phyloP scores from a whole-genome alignment of 2,797 vertebrate genomes.

The Buphagus erythrorhynchus region DNA sequence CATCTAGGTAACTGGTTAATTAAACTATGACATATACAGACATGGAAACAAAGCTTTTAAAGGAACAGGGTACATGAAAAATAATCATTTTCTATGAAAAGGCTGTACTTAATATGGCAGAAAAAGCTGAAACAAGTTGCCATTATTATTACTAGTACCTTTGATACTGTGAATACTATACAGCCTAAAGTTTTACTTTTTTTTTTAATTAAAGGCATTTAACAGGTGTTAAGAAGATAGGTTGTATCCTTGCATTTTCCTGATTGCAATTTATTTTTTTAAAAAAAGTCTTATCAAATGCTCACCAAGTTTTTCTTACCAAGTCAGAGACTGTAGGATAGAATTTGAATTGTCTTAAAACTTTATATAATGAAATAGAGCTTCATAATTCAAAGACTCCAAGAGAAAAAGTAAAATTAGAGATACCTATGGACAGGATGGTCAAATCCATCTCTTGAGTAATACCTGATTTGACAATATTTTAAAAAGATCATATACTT shows the following conservation, averaged over 20 bases:
- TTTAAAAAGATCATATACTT: not conserved
- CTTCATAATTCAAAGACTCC: not conserved
- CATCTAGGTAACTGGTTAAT: constrained; percentile 25
- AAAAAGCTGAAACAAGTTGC: not conserved
- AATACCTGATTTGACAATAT: not conserved
- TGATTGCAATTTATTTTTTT: not conserved
- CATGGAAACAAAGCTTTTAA: not conserved
- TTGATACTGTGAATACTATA: not conserved
- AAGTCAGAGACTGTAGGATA: not conserved
- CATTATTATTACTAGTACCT: not conserved
- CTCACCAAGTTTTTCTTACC: not conserved
- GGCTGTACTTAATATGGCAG: not conserved
- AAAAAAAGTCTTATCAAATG: not conserved
- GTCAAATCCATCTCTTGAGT: not conserved
- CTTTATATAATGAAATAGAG: not conserved
- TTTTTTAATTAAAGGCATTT: not conserved
- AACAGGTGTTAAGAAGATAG: not conserved
- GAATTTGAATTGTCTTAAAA: not conserved
- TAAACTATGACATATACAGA: constrained; percentile 28
- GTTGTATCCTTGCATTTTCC: not conserved
- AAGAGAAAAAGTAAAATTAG: not conserved
- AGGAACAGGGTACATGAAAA: not conserved
- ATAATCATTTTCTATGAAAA: not conserved
- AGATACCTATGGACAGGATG: not conserved
- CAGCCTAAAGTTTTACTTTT: not conserved